Evolutionary conservation across 2,797 vertebrate species (phyloP).

Genomic region (Arnoldichthys spilopterus): DNA sequence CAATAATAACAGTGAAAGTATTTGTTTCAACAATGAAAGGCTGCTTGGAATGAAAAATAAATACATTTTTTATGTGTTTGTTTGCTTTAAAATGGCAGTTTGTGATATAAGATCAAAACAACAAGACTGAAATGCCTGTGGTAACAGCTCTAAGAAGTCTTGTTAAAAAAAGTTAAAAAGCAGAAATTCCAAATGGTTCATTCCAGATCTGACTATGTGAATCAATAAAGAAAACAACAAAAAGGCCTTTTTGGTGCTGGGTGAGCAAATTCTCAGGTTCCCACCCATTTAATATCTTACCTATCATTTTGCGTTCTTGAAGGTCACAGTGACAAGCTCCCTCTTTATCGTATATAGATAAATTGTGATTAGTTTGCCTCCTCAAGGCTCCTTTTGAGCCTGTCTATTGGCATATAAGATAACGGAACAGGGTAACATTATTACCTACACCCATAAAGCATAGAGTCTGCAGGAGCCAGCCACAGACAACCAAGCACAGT

Average conservation of each 20-base stretch:
- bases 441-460: constrained; percentile 23
- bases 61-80: too few relatives aligned
- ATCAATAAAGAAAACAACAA: constrained; percentile 22
- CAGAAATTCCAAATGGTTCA: neutral
- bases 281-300: constrained; percentile 37
- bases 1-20: too few relatives aligned
- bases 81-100: too few relatives aligned
- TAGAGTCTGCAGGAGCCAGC: constrained; percentile 60
- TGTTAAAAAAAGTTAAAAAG: neutral
- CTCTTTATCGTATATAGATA: constrained; percentile 50
- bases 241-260: constrained; percentile 10
- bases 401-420: neutral
- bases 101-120: too few relatives aligned
- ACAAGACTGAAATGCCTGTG: too few relatives aligned
- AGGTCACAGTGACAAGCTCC: constrained; percentile 57
- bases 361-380: constrained; percentile 12
- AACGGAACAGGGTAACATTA: neutral
- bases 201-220: constrained; percentile 17
- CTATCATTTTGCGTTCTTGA: constrained; percentile 41
- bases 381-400: constrained; percentile 26
- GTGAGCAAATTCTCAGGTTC: constrained; percentile 10
- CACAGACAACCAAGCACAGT: constrained; percentile 57
- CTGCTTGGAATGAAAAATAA: too few relatives aligned
- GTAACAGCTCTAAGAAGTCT: too few relatives aligned
- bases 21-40: too few relatives aligned